phyloP scores from a whole-genome alignment of 2,113 vertebrate species.

The Brachirus orientalis region DNA sequence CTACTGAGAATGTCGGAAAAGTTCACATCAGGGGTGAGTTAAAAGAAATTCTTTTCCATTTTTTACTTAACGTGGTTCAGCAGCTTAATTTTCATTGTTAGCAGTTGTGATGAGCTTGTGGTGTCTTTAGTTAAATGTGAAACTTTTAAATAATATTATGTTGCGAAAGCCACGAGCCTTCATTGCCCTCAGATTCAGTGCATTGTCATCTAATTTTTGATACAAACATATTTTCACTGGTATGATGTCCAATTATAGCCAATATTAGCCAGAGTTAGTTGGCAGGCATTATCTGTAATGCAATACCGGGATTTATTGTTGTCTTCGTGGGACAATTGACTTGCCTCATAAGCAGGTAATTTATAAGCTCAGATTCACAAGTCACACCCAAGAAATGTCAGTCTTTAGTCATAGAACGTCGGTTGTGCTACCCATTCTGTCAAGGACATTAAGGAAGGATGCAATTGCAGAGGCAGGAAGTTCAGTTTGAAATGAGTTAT shows the following conservation, averaged over 20 bases:
- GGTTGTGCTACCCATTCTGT: conserved; percentile 74
- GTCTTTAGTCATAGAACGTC: conserved; percentile 73
- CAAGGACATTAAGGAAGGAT: conserved; percentile 75
- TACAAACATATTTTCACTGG: conserved; percentile 52
- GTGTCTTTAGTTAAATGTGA: conserved; percentile 30
- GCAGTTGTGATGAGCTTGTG: conserved; percentile 21
- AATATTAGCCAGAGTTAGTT: conserved; percentile 26
- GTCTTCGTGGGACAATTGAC: conserved; percentile 54
- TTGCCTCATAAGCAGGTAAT: conserved; percentile 61
- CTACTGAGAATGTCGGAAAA: conserved; percentile 20
- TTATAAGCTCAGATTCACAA: conserved; percentile 66
- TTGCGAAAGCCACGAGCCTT: conserved; percentile 47
- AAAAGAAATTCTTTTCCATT: conserved; percentile 39
- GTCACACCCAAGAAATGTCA: conserved; percentile 63
- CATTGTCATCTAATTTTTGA: conserved; percentile 35
- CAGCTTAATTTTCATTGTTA: conserved; percentile 38
- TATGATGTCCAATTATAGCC: conserved; percentile 32
- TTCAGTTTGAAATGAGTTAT: conserved; percentile 77
- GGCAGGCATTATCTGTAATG: conserved; percentile 40
- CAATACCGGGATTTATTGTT: conserved; percentile 40
- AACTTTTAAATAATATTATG: conserved; percentile 17
- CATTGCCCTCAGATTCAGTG: conserved; percentile 21
- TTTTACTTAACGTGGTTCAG: conserved; percentile 29
- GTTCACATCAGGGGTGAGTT: conserved; percentile 35
- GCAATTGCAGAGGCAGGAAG: conserved; percentile 71